These are phyloP conservation scores for Phylloscopus whistleri DNA, from an alignment of 2,113 vertebrate genomes.

Conservation along the genomic window DNA sequence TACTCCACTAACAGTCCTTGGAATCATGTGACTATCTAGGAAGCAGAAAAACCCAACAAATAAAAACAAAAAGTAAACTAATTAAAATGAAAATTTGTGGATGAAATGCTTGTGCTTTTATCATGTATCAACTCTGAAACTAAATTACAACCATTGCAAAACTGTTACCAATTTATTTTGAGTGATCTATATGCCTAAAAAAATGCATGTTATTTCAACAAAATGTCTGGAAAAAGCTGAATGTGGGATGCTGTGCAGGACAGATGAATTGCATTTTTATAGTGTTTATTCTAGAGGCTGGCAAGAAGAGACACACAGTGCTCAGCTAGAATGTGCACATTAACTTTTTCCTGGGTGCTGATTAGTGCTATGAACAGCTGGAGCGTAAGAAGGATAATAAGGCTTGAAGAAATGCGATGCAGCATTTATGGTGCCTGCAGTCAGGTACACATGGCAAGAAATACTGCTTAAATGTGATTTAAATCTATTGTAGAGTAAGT, in stretches of 20 bases:
- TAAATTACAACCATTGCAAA: not conserved
- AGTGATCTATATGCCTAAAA: not conserved
- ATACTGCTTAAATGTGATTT: conserved; percentile 11
- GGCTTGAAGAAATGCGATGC: not conserved
- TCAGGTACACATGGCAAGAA: conserved; percentile 28
- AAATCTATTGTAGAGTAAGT: not conserved
- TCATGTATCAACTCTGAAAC: not conserved
- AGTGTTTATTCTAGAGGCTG: not conserved
- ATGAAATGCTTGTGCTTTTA: not conserved
- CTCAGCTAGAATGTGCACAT: not conserved
- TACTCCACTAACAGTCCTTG: not conserved
- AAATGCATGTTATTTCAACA: not conserved
- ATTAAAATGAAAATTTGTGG: not conserved
- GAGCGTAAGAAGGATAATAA: conserved; percentile 20
- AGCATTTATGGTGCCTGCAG: conserved; percentile 11
- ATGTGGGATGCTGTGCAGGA: not conserved
- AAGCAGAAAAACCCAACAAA: not conserved
- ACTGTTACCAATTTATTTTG: not conserved
- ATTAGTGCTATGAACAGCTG: conserved; percentile 13
- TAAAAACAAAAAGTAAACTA: not conserved
- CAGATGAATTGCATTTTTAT: not conserved
- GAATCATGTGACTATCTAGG: not conserved
- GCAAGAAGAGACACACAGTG: not conserved
- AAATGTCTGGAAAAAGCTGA: not conserved
- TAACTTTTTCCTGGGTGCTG: conserved; percentile 34